Base-by-base conservation (phyloP, 2,113 vertebrate genomes). In the Scomber scombrus region DNA sequence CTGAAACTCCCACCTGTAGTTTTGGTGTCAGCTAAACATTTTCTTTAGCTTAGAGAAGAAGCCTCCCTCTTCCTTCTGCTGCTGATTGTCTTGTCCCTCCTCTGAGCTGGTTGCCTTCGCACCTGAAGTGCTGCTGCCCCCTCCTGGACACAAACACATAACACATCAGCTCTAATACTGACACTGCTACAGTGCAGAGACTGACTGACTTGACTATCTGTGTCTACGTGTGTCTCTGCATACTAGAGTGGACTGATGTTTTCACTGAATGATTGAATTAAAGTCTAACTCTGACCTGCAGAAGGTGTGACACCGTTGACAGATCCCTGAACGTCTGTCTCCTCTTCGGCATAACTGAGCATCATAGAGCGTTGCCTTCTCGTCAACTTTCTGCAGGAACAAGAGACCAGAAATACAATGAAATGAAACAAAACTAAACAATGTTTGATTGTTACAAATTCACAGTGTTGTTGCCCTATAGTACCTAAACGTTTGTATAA, bases 281-380 rank as follows among this genome's bases (percentile, higher is more conserved):
- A 57, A 16, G 12, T 70, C 9, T 2, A 21, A 45, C 11, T 3
- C 84, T 77, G 54, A 91, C 90, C 90, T 89, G 60, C n/a, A 56
- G 89, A 71, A 3, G 50, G 68, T 14, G 0, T 8, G 3, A 93
- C 80, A 0, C 98, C 97, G 0, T 95, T 98, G 69, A 99, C 96
- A 0, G 97, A 97, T 74, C 98, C 98, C 0, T 96, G 95, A 56
- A 98, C 95, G 0, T 97, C 97, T 0, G 88, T 82, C 93, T 99
- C 98, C 0, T 99, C 97, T 82, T 99, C 98, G 0, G 98, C 98
- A 0, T 97, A 99, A 90, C 93, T 96, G 89, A 96, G 89, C 82
- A 99, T 91, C 76, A 97, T 92, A 65, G 94, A 94, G 73, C 96
- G 95, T 85, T 99, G 98, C 62, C 95, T 93, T 40, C 94, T 94